Conservation (phyloP, 2,888 invertebrate species). For the Drosophila incognita region DNA sequence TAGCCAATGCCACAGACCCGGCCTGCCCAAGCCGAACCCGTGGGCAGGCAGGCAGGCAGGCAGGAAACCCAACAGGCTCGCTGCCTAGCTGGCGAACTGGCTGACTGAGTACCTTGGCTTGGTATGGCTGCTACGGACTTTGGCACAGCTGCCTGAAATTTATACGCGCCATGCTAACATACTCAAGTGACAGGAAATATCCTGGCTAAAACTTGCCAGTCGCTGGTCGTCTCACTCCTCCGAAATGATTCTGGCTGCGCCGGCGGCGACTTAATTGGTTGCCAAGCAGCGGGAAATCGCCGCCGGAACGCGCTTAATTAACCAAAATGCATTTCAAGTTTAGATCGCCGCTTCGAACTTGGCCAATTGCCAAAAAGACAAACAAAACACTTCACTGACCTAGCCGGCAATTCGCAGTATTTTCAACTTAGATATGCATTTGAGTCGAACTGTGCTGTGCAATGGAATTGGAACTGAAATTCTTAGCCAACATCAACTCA, state of each 20-base stretch:
- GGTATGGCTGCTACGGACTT: conserved; percentile 22
- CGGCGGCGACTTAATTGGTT: conserved; percentile 73
- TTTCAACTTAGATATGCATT: conserved; percentile 58
- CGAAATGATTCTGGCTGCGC: conserved; percentile 43
- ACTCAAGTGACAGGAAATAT: conserved; percentile 64
- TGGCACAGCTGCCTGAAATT: conserved; percentile 68
- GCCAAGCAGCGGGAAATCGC: conserved; percentile 78
- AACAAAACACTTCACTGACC: conserved; percentile 35
- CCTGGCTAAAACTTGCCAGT: conserved; percentile 48
- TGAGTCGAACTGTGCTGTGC: conserved; percentile 28
- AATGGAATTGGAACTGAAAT: conserved; percentile 32
- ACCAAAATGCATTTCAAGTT: conserved; percentile 75
- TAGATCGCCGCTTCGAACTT: conserved; percentile 49
- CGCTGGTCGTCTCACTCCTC: conserved; percentile 18
- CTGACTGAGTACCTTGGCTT: conserved; percentile 24
- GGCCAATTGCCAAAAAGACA: conserved; percentile 57
- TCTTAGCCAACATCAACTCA: conserved; percentile 36
- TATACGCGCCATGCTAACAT: conserved; percentile 56
- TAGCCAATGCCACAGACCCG: conserved; percentile 42
- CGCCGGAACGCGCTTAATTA: conserved; percentile 78
- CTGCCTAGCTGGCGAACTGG: conserved; percentile 26
- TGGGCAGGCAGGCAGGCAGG: conserved; percentile 54
- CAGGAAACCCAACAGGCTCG: conserved; percentile 27
- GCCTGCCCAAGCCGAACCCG: conserved; percentile 49
- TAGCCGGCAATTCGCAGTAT: conserved; percentile 34